These are phyloP conservation scores for Crocuta crocuta DNA, from an alignment of 2,113 vertebrate genomes.

Conservation along the genomic window DNA sequence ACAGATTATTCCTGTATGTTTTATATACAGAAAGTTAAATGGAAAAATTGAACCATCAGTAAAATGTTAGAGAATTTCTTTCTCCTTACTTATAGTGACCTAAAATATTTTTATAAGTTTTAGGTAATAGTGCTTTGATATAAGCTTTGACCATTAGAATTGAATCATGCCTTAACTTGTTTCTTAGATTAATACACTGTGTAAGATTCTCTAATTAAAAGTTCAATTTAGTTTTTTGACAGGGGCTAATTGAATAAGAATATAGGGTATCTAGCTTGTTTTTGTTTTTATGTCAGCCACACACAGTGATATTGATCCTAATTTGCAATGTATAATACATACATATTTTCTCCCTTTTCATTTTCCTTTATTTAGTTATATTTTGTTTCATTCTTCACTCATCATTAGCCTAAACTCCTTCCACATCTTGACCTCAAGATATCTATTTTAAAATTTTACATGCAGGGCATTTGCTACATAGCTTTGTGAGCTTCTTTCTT, in stretches of 20 bases:
- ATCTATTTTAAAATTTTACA: background rate
- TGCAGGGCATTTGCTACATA: background rate
- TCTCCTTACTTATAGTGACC: background rate
- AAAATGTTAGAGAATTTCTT: background rate
- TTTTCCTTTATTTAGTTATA: background rate
- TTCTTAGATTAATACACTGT: background rate
- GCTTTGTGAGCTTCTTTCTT: background rate
- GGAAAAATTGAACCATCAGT: background rate
- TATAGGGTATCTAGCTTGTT: background rate
- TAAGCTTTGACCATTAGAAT: background rate
- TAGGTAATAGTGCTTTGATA: background rate
- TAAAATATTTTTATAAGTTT: constrained; percentile 2
- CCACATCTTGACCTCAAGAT: background rate
- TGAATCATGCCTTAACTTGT: background rate
- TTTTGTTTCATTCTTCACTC: background rate
- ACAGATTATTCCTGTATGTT: background rate
- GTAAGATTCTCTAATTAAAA: background rate
- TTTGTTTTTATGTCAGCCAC: background rate
- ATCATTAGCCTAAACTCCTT: background rate
- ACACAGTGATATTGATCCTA: background rate
- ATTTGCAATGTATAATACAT: background rate
- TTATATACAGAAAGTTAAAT: background rate
- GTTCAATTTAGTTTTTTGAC: background rate
- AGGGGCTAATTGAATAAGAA: background rate
- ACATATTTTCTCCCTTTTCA: background rate